Evolutionary conservation across 2,797 vertebrate species (phyloP).

Genomic region (Sebastes trivittatus): DNA sequence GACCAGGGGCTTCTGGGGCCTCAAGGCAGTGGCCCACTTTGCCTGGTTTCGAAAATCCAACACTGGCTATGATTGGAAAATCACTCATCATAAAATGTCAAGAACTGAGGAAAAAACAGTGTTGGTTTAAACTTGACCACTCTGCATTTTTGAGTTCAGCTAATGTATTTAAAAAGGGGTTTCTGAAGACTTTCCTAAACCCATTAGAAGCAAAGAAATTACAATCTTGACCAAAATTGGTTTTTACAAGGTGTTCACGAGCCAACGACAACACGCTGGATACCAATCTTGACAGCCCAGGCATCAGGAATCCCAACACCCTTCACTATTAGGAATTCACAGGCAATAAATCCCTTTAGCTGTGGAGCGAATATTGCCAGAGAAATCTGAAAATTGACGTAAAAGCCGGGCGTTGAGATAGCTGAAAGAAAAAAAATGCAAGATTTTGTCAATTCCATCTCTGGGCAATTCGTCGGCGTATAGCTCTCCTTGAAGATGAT

Average conservation of each 20-base stretch:
- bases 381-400: not conserved
- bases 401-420: not conserved
- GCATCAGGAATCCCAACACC: not conserved
- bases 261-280: not conserved
- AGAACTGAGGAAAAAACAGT: not conserved
- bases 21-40: not conserved
- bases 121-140: not conserved
- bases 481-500: slow-evolving; percentile 63
- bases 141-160: not conserved
- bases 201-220: not conserved
- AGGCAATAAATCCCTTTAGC: not conserved
- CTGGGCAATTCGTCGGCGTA: slow-evolving; percentile 38
- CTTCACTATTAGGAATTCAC: slow-evolving; percentile 1
- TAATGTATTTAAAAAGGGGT: not conserved
- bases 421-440: slow-evolving; percentile 26
- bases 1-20: not conserved
- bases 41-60: not conserved
- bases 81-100: not conserved
- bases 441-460: slow-evolving; percentile 42
- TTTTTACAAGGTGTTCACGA: not conserved
- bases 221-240: not conserved
- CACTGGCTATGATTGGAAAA: not conserved
- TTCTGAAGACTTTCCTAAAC: not conserved
- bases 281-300: not conserved
- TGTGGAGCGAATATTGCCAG: not conserved